Conservation (phyloP, 2,113 vertebrate genomes). For the Pantherophis guttatus region DNA sequence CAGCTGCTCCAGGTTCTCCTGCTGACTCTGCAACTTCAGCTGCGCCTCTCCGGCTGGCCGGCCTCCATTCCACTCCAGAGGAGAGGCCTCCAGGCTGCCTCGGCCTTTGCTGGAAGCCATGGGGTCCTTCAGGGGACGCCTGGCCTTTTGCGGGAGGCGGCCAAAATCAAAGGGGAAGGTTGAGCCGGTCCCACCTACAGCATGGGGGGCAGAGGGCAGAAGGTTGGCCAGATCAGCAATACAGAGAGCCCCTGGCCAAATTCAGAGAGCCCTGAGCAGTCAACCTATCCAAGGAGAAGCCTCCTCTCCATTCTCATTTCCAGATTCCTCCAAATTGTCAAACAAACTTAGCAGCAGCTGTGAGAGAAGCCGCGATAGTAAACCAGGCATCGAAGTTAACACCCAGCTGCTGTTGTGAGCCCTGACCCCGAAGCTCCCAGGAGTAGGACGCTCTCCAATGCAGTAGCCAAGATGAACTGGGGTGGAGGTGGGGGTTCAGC, state of each 20-base stretch:
- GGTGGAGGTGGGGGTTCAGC: not conserved
- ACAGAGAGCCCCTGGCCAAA: conserved; percentile 13
- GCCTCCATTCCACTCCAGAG: conserved; percentile 66
- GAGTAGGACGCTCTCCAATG: not conserved
- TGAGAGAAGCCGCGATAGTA: not conserved
- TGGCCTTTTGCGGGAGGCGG: conserved; percentile 75
- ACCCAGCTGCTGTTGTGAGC: not conserved
- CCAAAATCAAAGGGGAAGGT: conserved; percentile 87
- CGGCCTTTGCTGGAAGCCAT: conserved; percentile 70
- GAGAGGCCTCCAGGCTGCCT: conserved; percentile 68
- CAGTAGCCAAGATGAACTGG: not conserved
- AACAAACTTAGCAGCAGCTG: too few relatives aligned
- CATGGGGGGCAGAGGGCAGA: conserved; percentile 35
- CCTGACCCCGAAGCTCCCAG: not conserved
- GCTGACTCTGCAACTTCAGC: conserved; percentile 80
- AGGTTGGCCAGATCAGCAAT: conserved; percentile 31
- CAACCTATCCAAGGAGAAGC: too few relatives aligned
- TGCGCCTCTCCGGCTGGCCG: conserved; percentile 72
- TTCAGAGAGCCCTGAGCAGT: not conserved
- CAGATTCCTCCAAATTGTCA: not conserved
- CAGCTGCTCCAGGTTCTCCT: conserved; percentile 82
- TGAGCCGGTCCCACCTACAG: conserved; percentile 70
- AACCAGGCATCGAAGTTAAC: not conserved
- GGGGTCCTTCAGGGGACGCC: conserved; percentile 77
- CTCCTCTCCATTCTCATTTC: not conserved